Percentiles rank a stretch among this genome's conserved stretches.
phyloP scores from a whole-genome alignment of 2,888 invertebrate species.

The Tupiocoris notatus region DNA sequence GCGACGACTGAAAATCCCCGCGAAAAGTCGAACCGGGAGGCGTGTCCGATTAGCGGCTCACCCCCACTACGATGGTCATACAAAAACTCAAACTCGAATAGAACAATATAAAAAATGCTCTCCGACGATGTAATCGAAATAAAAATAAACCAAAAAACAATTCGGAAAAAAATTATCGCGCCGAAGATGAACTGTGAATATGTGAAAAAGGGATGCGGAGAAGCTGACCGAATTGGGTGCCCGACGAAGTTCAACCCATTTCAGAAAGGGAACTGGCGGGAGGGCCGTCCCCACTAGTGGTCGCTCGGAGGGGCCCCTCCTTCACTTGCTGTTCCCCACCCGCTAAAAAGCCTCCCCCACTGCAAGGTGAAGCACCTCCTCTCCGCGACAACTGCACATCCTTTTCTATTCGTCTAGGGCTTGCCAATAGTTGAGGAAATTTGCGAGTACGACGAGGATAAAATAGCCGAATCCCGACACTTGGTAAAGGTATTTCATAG shows the following conservation, averaged over 20 bases:
- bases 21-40: neutral
- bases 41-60: slow-evolving; percentile 1
- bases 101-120: neutral
- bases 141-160: slow-evolving; percentile 36
- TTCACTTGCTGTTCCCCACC: slow-evolving; percentile 36
- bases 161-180: slow-evolving; percentile 37
- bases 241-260: slow-evolving; percentile 42
- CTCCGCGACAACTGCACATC: neutral
- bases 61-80: slow-evolving; percentile 22
- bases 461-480: too few species aligned
- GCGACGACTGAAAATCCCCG: neutral
- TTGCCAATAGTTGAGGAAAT: too few species aligned
- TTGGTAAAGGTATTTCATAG: too few species aligned
- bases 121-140: neutral
- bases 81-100: neutral
- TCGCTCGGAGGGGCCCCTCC: slow-evolving; percentile 16
- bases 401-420: neutral
- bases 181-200: slow-evolving; percentile 33
- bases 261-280: slow-evolving; percentile 38
- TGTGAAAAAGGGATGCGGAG: slow-evolving; percentile 14
- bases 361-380: neutral
- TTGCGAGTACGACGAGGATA: too few species aligned
- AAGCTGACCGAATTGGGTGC: neutral
- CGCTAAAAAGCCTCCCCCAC: slow-evolving; percentile 35
- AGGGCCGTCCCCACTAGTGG: slow-evolving; percentile 26